These are phyloP conservation scores for Cecropterus lyciades DNA, from an alignment of 1,140 invertebrate genomes.

Conservation along the genomic window DNA sequence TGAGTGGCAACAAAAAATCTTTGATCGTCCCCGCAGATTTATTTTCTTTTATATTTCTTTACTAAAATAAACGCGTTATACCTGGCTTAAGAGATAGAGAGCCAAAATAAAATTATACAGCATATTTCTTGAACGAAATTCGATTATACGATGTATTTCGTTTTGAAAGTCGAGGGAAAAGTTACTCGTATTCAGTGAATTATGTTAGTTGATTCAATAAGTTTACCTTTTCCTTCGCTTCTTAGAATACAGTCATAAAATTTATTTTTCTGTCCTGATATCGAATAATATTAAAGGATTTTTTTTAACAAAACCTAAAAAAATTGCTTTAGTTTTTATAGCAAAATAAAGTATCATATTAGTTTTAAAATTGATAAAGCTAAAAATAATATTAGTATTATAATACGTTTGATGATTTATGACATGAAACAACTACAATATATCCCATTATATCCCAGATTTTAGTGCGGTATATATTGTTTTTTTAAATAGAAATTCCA, in stretches of 20 bases:
- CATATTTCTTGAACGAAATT: constrained; percentile 27
- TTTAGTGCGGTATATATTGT: too few relatives aligned
- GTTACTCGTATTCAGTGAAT: constrained; percentile 6
- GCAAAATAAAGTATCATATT: too few relatives aligned
- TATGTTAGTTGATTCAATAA: constrained; percentile 16
- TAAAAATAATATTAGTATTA: too few relatives aligned
- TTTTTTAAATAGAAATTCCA: not conserved
- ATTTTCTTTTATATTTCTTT: constrained; percentile 25
- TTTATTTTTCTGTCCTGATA: not conserved
- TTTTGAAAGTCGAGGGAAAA: not conserved
- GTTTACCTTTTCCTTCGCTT: not conserved
- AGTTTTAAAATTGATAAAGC: too few relatives aligned
- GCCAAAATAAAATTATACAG: constrained; percentile 25
- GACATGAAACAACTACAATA: too few relatives aligned
- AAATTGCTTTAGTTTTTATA: too few relatives aligned
- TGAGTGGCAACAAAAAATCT: constrained; percentile 39
- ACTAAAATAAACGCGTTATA: constrained; percentile 17
- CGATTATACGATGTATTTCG: constrained; percentile 23
- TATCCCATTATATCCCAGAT: too few relatives aligned
- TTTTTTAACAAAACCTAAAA: too few relatives aligned
- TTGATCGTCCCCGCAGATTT: constrained; percentile 33
- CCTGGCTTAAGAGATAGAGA: constrained; percentile 19
- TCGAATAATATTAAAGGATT: too few relatives aligned
- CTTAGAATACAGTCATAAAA: not conserved
- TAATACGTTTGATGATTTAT: too few relatives aligned